phyloP scores from a whole-genome alignment of 2,113 vertebrate species.

The Salvelinus fontinalis region DNA sequence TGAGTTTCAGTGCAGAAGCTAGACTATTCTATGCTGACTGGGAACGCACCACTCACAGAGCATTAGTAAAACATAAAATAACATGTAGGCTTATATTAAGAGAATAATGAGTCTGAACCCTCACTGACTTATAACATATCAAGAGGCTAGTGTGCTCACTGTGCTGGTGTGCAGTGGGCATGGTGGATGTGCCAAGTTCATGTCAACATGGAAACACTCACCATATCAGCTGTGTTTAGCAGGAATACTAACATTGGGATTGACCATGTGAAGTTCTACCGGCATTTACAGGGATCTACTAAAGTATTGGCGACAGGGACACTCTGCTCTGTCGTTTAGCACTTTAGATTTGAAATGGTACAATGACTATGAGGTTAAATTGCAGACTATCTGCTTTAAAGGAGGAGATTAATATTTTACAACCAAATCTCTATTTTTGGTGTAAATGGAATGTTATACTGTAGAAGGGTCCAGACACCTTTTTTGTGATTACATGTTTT shows the following conservation, averaged over 20 bases:
- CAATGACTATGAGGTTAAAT: no score
- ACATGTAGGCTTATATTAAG: neutral
- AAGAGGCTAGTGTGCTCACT: neutral
- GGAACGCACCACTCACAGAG: neutral
- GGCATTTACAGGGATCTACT: neutral
- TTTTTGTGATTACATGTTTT: no score
- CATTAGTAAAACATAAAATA: neutral
- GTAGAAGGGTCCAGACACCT: no score
- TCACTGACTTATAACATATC: neutral
- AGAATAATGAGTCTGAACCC: neutral
- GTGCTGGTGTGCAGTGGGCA: slow-evolving; percentile 1
- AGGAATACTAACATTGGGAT: slow-evolving; percentile 21
- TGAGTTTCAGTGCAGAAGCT: neutral
- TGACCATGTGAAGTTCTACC: slow-evolving; percentile 14
- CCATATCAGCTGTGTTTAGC: neutral
- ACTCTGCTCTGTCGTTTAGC: no score
- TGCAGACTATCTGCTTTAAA: no score
- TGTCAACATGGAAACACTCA: slow-evolving; percentile 4
- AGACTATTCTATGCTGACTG: neutral
- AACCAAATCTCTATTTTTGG: no score
- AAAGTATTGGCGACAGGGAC: no score
- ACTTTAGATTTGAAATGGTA: no score
- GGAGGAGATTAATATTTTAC: no score
- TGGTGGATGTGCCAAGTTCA: neutral
- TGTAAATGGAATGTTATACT: no score